These are phyloP conservation scores for Pristiophorus japonicus DNA, from an alignment of 2,113 vertebrate species.

Conservation along the genomic window DNA sequence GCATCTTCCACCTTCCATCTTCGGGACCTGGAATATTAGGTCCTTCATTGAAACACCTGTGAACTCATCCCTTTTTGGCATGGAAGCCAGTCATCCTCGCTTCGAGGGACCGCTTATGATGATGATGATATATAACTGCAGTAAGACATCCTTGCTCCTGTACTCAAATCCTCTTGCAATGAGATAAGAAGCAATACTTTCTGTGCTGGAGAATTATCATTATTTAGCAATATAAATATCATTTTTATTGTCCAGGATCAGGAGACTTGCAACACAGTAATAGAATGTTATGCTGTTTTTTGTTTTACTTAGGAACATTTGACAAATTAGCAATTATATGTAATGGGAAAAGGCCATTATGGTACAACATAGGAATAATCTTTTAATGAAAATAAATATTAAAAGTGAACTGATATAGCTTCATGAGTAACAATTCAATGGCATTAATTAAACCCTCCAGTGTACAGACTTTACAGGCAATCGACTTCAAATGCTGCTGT, in stretches of 20 bases:
- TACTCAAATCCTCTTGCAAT: too few species aligned
- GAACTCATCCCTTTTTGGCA: too few species aligned
- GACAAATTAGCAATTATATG: neutral
- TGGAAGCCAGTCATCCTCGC: too few species aligned
- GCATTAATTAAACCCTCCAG: conserved; percentile 1
- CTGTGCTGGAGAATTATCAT: neutral
- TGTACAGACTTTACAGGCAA: neutral
- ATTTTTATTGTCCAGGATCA: neutral
- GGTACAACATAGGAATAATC: neutral
- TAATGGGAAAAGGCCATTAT: neutral
- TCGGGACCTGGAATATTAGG: too few species aligned
- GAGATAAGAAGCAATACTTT: neutral
- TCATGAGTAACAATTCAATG: neutral
- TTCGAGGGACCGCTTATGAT: too few species aligned
- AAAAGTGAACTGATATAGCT: neutral
- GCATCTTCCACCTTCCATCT: too few species aligned
- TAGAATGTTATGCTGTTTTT: neutral
- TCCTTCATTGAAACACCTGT: too few species aligned
- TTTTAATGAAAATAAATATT: neutral
- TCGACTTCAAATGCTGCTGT: neutral
- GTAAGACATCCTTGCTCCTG: too few species aligned
- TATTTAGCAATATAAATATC: neutral
- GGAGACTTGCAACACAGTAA: too few species aligned
- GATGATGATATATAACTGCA: too few species aligned
- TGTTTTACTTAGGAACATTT: neutral